These are phyloP conservation scores for Apis florea DNA, from an alignment of 1,140 invertebrate genomes.

Conservation along the genomic window DNA sequence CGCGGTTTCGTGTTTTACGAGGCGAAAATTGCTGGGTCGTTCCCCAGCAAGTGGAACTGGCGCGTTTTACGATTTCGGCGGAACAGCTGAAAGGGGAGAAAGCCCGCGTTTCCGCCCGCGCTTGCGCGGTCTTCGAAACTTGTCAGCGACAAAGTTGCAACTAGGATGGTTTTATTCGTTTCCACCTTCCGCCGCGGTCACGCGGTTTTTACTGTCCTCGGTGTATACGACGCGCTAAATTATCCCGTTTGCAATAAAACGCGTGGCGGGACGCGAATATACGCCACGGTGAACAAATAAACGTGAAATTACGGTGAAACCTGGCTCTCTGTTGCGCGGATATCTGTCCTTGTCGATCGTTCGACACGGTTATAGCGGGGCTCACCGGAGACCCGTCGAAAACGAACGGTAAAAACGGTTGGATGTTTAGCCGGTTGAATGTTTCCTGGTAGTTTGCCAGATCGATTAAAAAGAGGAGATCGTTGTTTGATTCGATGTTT, in stretches of 20 bases:
- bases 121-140: conserved; percentile 8
- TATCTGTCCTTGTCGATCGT: neutral
- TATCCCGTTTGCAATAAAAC: conserved; percentile 38
- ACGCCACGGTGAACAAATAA: conserved; percentile 34
- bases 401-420: conserved; percentile 23
- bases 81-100: conserved; percentile 15
- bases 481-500: conserved; percentile 2
- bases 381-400: neutral
- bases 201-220: conserved; percentile 39
- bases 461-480: neutral
- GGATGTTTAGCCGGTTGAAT: neutral
- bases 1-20: conserved; percentile 53
- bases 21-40: conserved; percentile 51
- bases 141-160: conserved; percentile 27
- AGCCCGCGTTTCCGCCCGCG: conserved; percentile 23
- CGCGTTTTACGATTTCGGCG: conserved; percentile 41
- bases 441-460: neutral
- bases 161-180: conserved; percentile 2
- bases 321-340: neutral
- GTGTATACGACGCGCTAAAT: conserved; percentile 39
- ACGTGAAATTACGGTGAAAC: conserved; percentile 33
- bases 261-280: conserved; percentile 13
- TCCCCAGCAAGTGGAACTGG: conserved; percentile 27
- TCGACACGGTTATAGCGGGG: neutral
- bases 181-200: neutral